Base-by-base conservation (phyloP, 2,797 vertebrate genomes). In the Eulemur rubriventer region DNA sequence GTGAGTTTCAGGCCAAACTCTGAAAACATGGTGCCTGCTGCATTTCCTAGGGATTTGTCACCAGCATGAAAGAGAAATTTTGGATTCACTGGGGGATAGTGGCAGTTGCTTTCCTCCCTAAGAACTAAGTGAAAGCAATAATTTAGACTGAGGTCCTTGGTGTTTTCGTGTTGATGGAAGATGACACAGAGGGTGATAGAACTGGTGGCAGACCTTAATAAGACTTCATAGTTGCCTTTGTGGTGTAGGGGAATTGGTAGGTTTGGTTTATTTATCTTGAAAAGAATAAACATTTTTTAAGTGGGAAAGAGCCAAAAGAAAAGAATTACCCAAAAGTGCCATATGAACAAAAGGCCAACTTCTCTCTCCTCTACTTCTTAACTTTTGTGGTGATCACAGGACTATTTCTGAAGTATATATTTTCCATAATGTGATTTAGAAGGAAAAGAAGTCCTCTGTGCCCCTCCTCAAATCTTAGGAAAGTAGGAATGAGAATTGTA, bases 231-330 rank as follows among this genome's bases (percentile, higher is more conserved):
- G 30, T 88, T 90, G 46, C n/a, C 41, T 87, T 16, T 94, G 24
- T 86, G n/a, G 59, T 48, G 6, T 43, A 95, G 70, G 69, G 20
- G 48, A 63, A 38, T 79, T 70, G 26, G n/a, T 75, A 43, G 22
- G 3, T 83, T 75, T 75, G 52, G 7, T 85, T 90, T 70, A 59
- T 78, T 24, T 79, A 41, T 91, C 72, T 78, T 94, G 24, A 92
- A 84, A 94, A 82, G 41, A 87, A 50, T 88, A 89, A 86, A 65
- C 38, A 86, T n/a, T 94, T 89, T 94, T 14, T 95, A 92, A 90
- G n/a, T 92, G 41, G 18, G 67, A 90, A 22, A 92, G 41, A n/a
- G 30, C 38, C 69, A 52, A 59, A 85, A 78, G 7, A 57, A 48
- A 57, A 89, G 35, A 80, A 10, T 78, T 88, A 79, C 35, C 59